Percentiles rank a stretch among this genome's conserved stretches.
Evolutionary conservation across 1,140 invertebrate species (phyloP).

Genomic region (Euwallacea similis): DNA sequence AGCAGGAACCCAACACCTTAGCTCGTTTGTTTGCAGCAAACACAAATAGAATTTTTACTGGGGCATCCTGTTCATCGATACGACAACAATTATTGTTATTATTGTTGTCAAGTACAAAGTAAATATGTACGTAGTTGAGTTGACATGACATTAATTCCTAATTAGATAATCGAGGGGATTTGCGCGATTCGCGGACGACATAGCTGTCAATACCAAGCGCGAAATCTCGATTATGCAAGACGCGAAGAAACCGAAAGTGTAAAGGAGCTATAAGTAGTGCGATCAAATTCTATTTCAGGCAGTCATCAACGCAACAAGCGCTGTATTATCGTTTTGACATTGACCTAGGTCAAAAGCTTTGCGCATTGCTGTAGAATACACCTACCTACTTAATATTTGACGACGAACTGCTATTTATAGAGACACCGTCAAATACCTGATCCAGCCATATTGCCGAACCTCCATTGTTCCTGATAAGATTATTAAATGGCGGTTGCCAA

Average conservation of each 20-base stretch:
- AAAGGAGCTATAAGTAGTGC: no score
- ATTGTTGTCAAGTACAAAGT: neutral
- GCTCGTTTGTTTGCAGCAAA: no score
- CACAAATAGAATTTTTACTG: no score
- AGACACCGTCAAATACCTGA: slow-evolving; percentile 1
- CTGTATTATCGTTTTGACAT: slow-evolving; percentile 4
- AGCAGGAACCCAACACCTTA: no score
- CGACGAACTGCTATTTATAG: neutral
- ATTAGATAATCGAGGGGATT: neutral
- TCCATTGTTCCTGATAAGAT: slow-evolving; percentile 4
- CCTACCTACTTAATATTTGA: neutral
- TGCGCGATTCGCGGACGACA: no score
- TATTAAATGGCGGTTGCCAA: neutral
- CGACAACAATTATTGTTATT: no score
- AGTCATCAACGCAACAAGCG: neutral
- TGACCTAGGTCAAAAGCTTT: slow-evolving; percentile 7
- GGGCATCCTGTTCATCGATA: no score
- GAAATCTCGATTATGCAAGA: no score
- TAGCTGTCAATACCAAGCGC: no score
- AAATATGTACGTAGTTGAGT: neutral
- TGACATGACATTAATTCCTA: slow-evolving; percentile 1
- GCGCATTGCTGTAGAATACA: neutral
- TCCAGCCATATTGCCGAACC: neutral
- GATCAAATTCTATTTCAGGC: neutral
- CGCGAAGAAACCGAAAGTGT: no score